phyloP scores from a whole-genome alignment of 2,113 vertebrate genomes.

The Epinephelus fuscoguttatus region DNA sequence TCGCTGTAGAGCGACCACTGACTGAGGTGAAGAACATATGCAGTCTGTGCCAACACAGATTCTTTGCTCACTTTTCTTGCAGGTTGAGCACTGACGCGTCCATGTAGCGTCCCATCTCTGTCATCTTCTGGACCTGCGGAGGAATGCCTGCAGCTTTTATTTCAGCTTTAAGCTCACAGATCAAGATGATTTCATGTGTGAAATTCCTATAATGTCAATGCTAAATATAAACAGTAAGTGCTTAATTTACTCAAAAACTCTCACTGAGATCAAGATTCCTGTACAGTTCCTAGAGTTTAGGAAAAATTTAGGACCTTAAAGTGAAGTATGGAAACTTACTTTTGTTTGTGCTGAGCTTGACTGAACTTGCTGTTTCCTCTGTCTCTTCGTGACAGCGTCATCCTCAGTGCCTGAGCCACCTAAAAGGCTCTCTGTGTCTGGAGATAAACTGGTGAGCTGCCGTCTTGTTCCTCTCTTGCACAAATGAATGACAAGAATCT shows the following conservation, averaged over 20 bases:
- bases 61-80: constrained; percentile 79
- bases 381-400: constrained; percentile 4
- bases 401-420: constrained; percentile 3
- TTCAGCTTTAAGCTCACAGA: background rate
- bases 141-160: background rate
- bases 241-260: background rate
- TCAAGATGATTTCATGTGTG: background rate
- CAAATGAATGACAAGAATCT: constrained; percentile 75
- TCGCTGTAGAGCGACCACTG: background rate
- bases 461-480: constrained; percentile 57
- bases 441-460: constrained; percentile 19
- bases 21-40: background rate
- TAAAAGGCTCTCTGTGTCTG: constrained; percentile 76
- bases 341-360: constrained; percentile 37
- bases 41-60: background rate
- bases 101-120: constrained; percentile 82
- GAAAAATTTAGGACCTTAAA: background rate
- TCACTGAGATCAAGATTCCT: constrained; percentile 8
- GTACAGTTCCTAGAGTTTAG: background rate
- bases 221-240: background rate
- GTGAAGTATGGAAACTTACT: constrained; percentile 10
- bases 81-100: constrained; percentile 83
- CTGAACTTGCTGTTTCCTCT: constrained; percentile 11
- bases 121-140: constrained; percentile 50
- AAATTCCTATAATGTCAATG: background rate